A percentile compares a stretch with the other conserved stretches of the same genome.
Evolutionary conservation across 2,797 vertebrate species (phyloP).

Genomic region (Valencia hispanica): DNA sequence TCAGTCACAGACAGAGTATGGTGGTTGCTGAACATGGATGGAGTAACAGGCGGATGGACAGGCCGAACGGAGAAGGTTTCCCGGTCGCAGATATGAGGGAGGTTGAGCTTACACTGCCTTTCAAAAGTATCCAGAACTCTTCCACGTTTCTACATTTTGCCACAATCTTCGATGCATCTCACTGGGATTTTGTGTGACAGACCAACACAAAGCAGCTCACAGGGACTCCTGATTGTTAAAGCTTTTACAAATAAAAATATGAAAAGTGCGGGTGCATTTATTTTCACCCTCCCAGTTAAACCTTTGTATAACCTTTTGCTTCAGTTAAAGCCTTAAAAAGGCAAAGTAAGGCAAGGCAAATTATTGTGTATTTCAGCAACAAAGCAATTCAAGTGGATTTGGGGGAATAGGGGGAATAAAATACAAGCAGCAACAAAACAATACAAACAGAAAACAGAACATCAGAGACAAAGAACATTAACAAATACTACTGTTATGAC

Average conservation of each 20-base stretch:
- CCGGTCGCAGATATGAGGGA: constrained; percentile 52
- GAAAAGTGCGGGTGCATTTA: background rate
- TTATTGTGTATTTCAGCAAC: too few relatives aligned
- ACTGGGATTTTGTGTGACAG: background rate
- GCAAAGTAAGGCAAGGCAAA: too few relatives aligned
- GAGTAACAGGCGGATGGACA: constrained; percentile 44
- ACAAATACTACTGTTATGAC: too few relatives aligned
- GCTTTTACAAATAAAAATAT: background rate
- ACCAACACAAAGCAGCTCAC: background rate
- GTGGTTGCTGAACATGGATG: constrained; percentile 55
- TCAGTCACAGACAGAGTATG: constrained; percentile 69
- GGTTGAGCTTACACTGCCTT: constrained; percentile 13
- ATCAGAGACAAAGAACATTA: too few relatives aligned
- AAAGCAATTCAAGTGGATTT: too few relatives aligned
- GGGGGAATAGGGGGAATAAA: too few relatives aligned
- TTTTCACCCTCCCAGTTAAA: too few relatives aligned
- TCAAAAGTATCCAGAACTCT: background rate
- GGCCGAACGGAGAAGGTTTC: constrained; percentile 50
- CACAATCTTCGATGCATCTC: background rate
- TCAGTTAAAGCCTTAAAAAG: too few relatives aligned
- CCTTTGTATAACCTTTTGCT: too few relatives aligned
- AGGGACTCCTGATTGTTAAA: background rate
- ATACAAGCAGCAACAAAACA: too few relatives aligned
- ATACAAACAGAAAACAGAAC: too few relatives aligned
- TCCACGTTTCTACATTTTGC: background rate